Percentiles rank a stretch among this genome's conserved stretches.
phyloP scores from a whole-genome alignment of 2,888 invertebrate species.

The Suillia variegata region DNA sequence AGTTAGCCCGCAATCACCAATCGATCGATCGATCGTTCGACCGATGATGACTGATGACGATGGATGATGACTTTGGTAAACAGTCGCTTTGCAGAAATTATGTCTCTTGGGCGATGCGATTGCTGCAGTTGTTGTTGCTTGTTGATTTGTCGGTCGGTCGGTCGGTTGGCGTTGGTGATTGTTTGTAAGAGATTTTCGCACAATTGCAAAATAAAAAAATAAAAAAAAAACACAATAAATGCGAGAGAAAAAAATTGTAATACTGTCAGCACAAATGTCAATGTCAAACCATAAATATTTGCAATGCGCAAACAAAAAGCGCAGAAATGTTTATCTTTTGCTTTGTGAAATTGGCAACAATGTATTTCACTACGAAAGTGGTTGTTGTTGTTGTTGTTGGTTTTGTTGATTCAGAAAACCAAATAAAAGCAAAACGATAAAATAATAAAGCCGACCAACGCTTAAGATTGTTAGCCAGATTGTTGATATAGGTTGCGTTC shows the following conservation, averaged over 20 bases:
- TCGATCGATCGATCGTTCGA: not conserved
- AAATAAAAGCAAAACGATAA: not conserved
- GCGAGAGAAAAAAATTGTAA: constrained; percentile 15
- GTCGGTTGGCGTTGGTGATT: no score
- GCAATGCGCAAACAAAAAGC: constrained; percentile 10
- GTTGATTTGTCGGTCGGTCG: no score
- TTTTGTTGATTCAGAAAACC: not conserved
- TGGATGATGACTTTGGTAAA: constrained; percentile 20
- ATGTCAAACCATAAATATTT: constrained; percentile 44
- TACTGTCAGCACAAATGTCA: constrained; percentile 47
- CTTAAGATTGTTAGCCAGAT: not conserved
- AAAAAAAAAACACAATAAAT: constrained; percentile 6
- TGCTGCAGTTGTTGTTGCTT: not conserved
- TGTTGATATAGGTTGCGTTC: no score
- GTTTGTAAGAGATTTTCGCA: no score
- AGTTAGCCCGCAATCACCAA: not conserved
- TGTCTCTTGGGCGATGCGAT: constrained; percentile 8
- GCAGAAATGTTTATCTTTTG: not conserved
- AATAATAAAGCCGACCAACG: no score
- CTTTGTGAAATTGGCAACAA: not conserved
- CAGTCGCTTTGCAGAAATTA: not conserved
- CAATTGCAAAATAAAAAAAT: constrained; percentile 19
- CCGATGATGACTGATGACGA: not conserved
- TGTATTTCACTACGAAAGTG: no score
- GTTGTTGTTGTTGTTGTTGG: no score